Evolutionary conservation across 2,888 invertebrate genomes (phyloP).

Genomic region (Graphium colonna): DNA sequence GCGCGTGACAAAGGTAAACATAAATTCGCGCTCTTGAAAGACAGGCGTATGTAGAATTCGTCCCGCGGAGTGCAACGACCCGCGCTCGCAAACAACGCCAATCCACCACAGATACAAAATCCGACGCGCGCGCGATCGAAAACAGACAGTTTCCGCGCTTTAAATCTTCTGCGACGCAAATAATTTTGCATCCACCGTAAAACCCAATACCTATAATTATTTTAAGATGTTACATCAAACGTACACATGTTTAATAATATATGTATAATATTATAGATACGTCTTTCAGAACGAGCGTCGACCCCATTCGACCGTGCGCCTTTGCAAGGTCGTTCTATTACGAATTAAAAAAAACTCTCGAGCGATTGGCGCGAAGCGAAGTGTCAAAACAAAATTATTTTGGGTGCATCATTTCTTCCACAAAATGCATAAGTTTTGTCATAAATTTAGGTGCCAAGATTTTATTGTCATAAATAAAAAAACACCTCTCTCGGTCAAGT

Average conservation of each 20-base stretch:
- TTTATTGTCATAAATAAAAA: background rate
- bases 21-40: background rate
- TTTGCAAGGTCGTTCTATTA: constrained; percentile 55
- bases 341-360: constrained; percentile 29
- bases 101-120: background rate
- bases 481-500: background rate
- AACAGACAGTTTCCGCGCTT: background rate
- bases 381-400: constrained; percentile 9
- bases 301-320: constrained; percentile 25
- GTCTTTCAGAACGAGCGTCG: constrained; percentile 32
- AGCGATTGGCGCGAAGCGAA: constrained; percentile 19
- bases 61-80: background rate
- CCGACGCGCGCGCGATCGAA: background rate
- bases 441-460: background rate
- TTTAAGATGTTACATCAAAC: constrained; percentile 43
- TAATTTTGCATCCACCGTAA: background rate
- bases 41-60: background rate
- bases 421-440: too few relatives aligned
- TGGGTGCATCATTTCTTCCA: background rate
- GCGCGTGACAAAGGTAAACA: background rate
- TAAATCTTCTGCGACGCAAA: background rate
- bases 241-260: constrained; percentile 23
- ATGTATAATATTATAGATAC: too few relatives aligned
- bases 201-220: constrained; percentile 17
- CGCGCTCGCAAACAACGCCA: background rate